Percentiles rank a stretch among this genome's conserved stretches.
phyloP scores from a whole-genome alignment of 2,797 vertebrate genomes.

The Anableps anableps region DNA sequence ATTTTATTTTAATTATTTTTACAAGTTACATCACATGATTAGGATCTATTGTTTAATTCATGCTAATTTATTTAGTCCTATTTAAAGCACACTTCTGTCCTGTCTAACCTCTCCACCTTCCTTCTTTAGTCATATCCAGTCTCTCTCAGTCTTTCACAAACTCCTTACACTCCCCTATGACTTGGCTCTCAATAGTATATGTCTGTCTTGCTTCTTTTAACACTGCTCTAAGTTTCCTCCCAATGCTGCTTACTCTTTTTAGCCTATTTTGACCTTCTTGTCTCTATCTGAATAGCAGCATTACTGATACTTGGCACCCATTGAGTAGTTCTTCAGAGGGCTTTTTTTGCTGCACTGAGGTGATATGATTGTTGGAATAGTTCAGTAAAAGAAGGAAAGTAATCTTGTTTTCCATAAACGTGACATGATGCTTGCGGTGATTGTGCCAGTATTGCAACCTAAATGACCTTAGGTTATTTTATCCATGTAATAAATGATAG shows the following conservation, averaged over 20 bases:
- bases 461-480: not conserved
- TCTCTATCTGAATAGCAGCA: not conserved
- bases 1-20: not conserved
- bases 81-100: not conserved
- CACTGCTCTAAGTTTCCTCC: not conserved
- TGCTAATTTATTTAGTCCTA: not conserved
- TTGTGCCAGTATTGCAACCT: not conserved
- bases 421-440: not conserved
- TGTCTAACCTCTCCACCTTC: not conserved
- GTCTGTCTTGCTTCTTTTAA: not conserved
- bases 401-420: not conserved
- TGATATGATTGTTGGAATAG: not conserved
- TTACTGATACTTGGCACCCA: not conserved
- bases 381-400: not conserved
- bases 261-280: not conserved
- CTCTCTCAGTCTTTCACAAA: not conserved
- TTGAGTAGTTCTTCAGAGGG: not conserved
- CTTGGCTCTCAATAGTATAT: not conserved
- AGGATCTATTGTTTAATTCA: not conserved
- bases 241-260: not conserved
- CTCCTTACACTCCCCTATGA: not conserved
- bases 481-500: not conserved
- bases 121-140: not conserved
- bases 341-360: not conserved
- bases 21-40: not conserved